Percentiles rank a stretch among this genome's conserved stretches.
These are phyloP conservation scores for Chrysodeixis includens DNA, from an alignment of 2,888 invertebrate genomes.

Conservation along the genomic window DNA sequence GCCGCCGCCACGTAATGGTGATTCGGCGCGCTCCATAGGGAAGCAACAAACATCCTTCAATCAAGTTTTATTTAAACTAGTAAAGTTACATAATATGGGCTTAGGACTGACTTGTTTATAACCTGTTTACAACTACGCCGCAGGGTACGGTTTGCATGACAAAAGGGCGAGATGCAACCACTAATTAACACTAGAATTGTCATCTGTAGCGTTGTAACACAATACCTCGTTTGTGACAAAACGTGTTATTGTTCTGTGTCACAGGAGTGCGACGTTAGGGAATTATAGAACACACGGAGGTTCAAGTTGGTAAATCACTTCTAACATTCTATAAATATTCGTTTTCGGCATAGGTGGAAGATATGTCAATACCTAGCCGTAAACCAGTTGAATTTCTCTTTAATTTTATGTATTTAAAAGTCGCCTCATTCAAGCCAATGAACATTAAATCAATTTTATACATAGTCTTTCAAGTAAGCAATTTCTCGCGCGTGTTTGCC, in stretches of 20 bases:
- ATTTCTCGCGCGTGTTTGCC: not conserved
- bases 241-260: slow-evolving; percentile 45
- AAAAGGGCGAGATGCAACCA: slow-evolving; percentile 49
- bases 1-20: slow-evolving; percentile 27
- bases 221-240: slow-evolving; percentile 49
- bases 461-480: too few species aligned
- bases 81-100: slow-evolving; percentile 13
- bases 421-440: too few species aligned
- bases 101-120: slow-evolving; percentile 24
- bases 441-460: too few species aligned
- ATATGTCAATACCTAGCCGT: not conserved
- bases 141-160: slow-evolving; percentile 37
- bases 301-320: slow-evolving; percentile 11
- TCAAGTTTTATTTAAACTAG: slow-evolving; percentile 24
- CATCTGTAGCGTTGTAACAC: slow-evolving; percentile 54
- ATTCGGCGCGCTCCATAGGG: slow-evolving; percentile 23
- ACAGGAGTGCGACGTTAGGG: slow-evolving; percentile 33
- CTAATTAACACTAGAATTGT: slow-evolving; percentile 62
- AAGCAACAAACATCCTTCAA: slow-evolving; percentile 22
- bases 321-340: too few species aligned
- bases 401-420: too few species aligned
- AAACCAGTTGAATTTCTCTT: too few species aligned
- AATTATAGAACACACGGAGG: slow-evolving; percentile 16
- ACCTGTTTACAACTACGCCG: slow-evolving; percentile 42
- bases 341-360: too few species aligned